Percentiles rank a stretch among this genome's conserved stretches.
Evolutionary conservation across 1,140 invertebrate species (phyloP).

Genomic region (Euwallacea similis): DNA sequence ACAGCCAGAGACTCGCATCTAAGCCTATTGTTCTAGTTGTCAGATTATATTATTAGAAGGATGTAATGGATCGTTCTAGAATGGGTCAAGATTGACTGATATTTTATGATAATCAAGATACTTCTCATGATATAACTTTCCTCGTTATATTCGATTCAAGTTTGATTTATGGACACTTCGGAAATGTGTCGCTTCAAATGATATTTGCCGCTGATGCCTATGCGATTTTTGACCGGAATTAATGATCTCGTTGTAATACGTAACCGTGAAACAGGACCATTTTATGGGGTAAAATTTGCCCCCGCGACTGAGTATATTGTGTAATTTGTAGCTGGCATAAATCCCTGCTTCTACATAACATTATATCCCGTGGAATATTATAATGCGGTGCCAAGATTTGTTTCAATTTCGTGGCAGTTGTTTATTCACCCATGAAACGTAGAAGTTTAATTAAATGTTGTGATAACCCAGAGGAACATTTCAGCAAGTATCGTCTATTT

Average conservation of each 20-base stretch:
- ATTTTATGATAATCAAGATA: constrained; percentile 11
- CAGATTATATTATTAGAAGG: constrained; percentile 11
- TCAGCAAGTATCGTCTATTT: too few species aligned
- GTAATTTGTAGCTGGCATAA: constrained; percentile 5
- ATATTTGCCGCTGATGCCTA: too few species aligned
- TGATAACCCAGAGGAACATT: too few species aligned
- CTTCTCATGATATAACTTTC: neutral
- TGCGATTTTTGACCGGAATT: too few species aligned
- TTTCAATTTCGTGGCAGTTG: constrained; percentile 1
- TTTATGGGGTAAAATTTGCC: neutral
- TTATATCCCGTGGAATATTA: neutral
- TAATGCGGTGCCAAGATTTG: constrained; percentile 2
- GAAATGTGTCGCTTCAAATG: too few species aligned
- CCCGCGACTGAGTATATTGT: constrained; percentile 1
- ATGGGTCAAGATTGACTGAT: constrained; percentile 17
- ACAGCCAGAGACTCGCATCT: constrained; percentile 4
- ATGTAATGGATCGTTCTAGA: constrained; percentile 6
- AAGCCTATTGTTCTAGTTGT: constrained; percentile 9
- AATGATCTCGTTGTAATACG: too few species aligned
- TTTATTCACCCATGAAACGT: too few species aligned
- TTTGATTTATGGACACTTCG: too few species aligned
- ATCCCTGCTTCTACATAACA: constrained; percentile 2
- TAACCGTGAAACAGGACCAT: too few species aligned
- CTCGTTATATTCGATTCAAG: too few species aligned
- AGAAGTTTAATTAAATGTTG: too few species aligned